Percentiles rank a stretch among this genome's conserved stretches.
Conservation (phyloP, 2,888 invertebrate genomes). For the Cataglyphis livida region DNA sequence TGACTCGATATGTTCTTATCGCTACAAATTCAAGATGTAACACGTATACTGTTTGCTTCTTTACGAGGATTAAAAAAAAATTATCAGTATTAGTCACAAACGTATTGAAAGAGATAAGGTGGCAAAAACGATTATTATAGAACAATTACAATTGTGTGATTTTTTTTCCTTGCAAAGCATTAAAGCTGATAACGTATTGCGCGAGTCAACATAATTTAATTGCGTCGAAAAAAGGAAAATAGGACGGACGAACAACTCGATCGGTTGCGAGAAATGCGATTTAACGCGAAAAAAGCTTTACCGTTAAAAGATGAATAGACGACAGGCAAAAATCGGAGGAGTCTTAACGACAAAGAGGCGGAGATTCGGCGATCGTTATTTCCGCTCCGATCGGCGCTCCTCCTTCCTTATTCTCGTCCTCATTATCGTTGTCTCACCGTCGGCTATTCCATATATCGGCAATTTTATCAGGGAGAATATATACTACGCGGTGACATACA, state of each 20-base stretch:
- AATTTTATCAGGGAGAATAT: conserved; percentile 22
- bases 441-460: conserved; percentile 22
- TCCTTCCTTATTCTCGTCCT: not conserved
- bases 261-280: conserved; percentile 23
- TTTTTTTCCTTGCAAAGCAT: conserved; percentile 31
- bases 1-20: conserved; percentile 21
- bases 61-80: conserved; percentile 14
- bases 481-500: not conserved
- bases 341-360: conserved; percentile 48
- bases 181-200: conserved; percentile 11
- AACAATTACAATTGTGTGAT: conserved; percentile 25
- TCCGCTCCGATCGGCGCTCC: conserved; percentile 26
- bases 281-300: conserved; percentile 19
- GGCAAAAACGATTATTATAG: not conserved
- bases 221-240: not conserved
- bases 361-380: conserved; percentile 53
- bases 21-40: not conserved
- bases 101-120: conserved; percentile 19
- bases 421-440: not conserved
- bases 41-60: not conserved
- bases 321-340: conserved; percentile 2
- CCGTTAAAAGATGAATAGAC: conserved; percentile 29
- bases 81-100: conserved; percentile 48
- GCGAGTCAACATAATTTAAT: conserved; percentile 19
- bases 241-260: not conserved